Conservation (phyloP, 2,797 vertebrate genomes). For the Anabacerthia variegaticeps region DNA sequence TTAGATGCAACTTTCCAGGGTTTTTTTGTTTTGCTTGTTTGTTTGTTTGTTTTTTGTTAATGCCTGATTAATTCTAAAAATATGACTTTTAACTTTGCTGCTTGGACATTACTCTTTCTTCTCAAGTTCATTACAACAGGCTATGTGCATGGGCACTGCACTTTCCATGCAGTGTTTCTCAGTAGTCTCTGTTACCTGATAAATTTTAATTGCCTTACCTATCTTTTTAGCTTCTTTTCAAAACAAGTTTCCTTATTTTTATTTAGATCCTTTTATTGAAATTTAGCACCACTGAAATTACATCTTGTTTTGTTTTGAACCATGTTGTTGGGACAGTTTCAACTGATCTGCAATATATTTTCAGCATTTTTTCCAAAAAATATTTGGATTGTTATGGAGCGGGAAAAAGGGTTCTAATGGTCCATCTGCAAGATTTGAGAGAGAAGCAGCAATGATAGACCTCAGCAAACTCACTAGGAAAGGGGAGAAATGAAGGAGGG, state of each 20-base stretch:
- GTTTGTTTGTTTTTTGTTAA: neutral
- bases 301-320: neutral
- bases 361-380: neutral
- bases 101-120: neutral
- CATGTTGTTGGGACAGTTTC: neutral
- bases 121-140: neutral
- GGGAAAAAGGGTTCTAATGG: neutral
- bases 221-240: rapidly evolving
- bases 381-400: neutral
- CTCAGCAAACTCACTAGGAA: neutral
- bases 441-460: neutral
- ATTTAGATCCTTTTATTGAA: neutral
- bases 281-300: neutral
- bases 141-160: rapidly evolving
- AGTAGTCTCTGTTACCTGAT: neutral
- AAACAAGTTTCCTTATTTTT: neutral
- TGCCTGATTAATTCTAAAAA: neutral
- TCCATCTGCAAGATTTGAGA: neutral
- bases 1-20: neutral
- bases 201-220: neutral
- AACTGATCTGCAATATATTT: neutral
- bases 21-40: too few relatives aligned
- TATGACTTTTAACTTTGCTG: neutral
- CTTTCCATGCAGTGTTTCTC: neutral
- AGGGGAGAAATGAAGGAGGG: neutral